phyloP scores from a whole-genome alignment of 2,797 vertebrate genomes.

The Epinephelus malabaricus region DNA sequence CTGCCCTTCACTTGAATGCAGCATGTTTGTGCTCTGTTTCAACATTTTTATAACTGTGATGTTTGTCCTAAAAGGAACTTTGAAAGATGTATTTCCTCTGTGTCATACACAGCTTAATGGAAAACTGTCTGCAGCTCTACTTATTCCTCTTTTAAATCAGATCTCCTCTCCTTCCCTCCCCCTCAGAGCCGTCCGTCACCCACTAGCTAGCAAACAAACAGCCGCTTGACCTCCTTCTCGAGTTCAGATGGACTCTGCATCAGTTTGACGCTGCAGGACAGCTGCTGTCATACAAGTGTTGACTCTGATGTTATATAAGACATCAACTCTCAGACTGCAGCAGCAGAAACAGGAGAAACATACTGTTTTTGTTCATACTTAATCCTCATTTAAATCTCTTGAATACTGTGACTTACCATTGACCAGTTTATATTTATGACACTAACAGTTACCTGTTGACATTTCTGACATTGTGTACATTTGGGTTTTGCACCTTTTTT shows the following conservation, averaged over 20 bases:
- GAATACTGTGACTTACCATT: background rate
- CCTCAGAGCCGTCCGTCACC: background rate
- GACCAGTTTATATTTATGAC: too few species aligned
- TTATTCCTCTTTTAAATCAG: background rate
- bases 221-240: slow-evolving; percentile 1
- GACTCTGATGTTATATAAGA: slow-evolving; percentile 1
- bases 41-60: background rate
- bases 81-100: background rate
- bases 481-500: background rate
- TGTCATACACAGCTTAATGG: background rate
- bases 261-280: background rate
- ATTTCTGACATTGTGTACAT: background rate
- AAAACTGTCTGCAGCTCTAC: background rate
- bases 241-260: slow-evolving; percentile 26
- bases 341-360: background rate
- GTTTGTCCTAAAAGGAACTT: background rate
- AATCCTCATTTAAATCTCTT: background rate
- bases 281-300: slow-evolving; percentile 1
- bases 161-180: background rate
- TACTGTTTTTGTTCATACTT: background rate
- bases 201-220: background rate
- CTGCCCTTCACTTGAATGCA: too few species aligned
- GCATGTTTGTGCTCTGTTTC: background rate
- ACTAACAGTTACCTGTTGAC: background rate
- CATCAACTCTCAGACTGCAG: background rate